A percentile compares a stretch with the other conserved stretches of the same genome.
Conservation (phyloP, 1,140 invertebrate genomes). For the Cepaea nemoralis region DNA sequence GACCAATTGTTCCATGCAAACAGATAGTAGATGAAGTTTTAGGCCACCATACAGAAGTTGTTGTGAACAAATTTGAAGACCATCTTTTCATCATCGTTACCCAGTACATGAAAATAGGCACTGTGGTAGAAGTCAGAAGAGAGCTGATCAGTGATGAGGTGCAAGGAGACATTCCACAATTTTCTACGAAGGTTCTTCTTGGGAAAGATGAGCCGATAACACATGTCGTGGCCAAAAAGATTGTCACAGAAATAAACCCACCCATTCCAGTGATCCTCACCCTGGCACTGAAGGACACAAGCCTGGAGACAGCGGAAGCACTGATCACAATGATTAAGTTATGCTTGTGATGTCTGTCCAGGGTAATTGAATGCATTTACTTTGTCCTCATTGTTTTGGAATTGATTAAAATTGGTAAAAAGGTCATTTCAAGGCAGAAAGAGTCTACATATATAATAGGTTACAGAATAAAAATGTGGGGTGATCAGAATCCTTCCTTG, state of each 20-base stretch:
- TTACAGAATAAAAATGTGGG: no score
- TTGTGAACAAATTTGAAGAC: constrained; percentile 39
- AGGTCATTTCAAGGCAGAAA: no score
- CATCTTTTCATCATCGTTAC: constrained; percentile 30
- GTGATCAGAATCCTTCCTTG: no score
- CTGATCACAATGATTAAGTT: constrained; percentile 23
- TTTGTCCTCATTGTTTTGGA: no score
- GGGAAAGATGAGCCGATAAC: constrained; percentile 42
- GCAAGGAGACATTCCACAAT: constrained; percentile 25
- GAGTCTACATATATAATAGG: no score
- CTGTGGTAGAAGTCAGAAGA: constrained; percentile 31
- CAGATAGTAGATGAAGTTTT: constrained; percentile 18
- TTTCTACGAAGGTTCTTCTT: constrained; percentile 31
- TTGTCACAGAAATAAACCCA: constrained; percentile 37
- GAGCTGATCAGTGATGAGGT: constrained; percentile 31
- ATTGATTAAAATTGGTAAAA: no score
- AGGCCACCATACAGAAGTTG: constrained; percentile 39
- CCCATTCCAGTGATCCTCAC: constrained; percentile 26
- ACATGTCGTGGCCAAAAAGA: constrained; percentile 38
- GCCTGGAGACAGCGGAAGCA: constrained; percentile 4
- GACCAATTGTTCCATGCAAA: background rate
- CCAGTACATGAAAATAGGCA: constrained; percentile 38
- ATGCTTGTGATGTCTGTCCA: constrained; percentile 38
- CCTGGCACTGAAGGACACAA: constrained; percentile 34
- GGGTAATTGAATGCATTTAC: no score